These are phyloP conservation scores for Pseudomyrmex concolor DNA, from an alignment of 1,140 invertebrate genomes.

Conservation along the genomic window DNA sequence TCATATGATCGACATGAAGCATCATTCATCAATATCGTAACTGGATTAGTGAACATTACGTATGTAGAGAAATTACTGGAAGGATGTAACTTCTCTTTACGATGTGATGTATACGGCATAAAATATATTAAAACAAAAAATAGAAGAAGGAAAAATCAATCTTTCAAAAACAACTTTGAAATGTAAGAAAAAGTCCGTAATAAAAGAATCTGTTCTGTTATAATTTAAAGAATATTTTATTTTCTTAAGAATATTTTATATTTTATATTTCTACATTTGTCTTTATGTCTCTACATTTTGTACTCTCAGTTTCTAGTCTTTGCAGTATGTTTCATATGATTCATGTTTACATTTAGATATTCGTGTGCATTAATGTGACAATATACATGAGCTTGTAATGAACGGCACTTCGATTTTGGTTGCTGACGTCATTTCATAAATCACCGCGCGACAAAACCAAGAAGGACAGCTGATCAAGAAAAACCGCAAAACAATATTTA, in stretches of 20 bases:
- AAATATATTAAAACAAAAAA: neutral
- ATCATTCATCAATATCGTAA: conserved; percentile 68
- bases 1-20: conserved; percentile 46
- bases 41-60: conserved; percentile 51
- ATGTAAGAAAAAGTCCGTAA: neutral
- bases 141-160: neutral
- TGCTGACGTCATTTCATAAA: conserved; percentile 68
- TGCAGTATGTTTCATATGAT: conserved; percentile 21
- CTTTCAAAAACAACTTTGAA: neutral
- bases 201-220: neutral
- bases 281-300: neutral
- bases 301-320: neutral
- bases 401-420: conserved; percentile 26
- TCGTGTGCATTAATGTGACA: conserved; percentile 35
- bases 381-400: conserved; percentile 39
- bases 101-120: neutral
- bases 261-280: too few relatives aligned
- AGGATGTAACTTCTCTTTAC: neutral
- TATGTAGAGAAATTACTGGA: conserved; percentile 1
- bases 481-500: conserved; percentile 59
- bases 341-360: conserved; percentile 20
- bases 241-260: too few relatives aligned
- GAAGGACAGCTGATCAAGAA: conserved; percentile 49
- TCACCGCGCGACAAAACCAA: conserved; percentile 62
- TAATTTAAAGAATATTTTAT: too few relatives aligned